These are phyloP conservation scores for Habropoda laboriosa DNA, from an alignment of 1,140 invertebrate species.

Conservation along the genomic window DNA sequence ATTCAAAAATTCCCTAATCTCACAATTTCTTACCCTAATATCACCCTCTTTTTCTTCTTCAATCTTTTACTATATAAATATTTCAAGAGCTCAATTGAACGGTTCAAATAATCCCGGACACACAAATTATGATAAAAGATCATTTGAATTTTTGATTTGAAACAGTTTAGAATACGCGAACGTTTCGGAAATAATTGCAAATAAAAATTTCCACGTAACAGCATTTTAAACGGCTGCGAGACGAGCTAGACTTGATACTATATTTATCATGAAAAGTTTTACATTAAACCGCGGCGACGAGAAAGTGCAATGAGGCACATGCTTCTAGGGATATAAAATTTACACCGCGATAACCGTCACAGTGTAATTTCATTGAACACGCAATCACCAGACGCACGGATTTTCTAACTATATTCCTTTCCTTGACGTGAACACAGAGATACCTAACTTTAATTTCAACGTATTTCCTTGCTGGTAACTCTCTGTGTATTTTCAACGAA, in stretches of 20 bases:
- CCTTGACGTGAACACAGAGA: neutral
- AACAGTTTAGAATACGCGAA: too few species aligned
- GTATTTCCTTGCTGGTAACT: neutral
- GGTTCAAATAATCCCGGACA: too few species aligned
- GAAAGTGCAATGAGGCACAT: neutral
- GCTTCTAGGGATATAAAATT: slow-evolving; percentile 1
- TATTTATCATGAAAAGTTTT: slow-evolving; percentile 20
- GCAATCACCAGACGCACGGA: neutral
- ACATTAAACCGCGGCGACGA: neutral
- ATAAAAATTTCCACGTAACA: neutral
- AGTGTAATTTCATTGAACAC: slow-evolving; percentile 2
- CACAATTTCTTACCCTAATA: too few species aligned
- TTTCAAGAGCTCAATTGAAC: too few species aligned
- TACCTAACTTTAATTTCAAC: neutral
- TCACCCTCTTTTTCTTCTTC: too few species aligned
- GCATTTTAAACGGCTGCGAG: neutral
- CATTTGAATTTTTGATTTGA: too few species aligned
- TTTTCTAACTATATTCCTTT: neutral
- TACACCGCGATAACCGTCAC: neutral
- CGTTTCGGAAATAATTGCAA: neutral
- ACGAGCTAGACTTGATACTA: neutral
- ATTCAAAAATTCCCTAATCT: neutral
- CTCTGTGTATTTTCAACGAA: too few species aligned
- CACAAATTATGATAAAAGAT: too few species aligned
- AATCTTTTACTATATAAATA: too few species aligned